Percentiles rank a stretch among this genome's conserved stretches.
These are phyloP conservation scores for Lithophane leautieri DNA, from an alignment of 2,888 invertebrate species.

Conservation along the genomic window DNA sequence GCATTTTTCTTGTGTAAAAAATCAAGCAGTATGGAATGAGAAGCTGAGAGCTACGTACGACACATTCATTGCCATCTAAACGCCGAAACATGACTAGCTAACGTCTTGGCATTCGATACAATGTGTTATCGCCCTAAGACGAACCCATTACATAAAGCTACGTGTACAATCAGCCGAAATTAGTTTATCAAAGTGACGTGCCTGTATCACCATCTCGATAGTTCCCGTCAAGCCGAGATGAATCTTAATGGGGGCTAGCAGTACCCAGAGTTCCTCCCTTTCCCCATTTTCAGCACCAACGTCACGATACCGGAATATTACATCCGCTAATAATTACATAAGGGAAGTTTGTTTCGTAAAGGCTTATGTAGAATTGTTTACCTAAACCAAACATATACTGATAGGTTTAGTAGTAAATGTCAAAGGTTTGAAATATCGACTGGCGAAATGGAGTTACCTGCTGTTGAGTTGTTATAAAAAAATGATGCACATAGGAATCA, in stretches of 20 bases:
- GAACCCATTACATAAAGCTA: constrained; percentile 44
- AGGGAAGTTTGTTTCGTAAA: constrained; percentile 31
- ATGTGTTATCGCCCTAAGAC: constrained; percentile 31
- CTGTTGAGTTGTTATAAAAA: background rate
- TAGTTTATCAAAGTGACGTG: constrained; percentile 58
- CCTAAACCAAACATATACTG: constrained; percentile 40
- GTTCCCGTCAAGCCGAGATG: constrained; percentile 36
- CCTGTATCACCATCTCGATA: constrained; percentile 42
- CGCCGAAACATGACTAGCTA: background rate
- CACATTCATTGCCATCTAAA: background rate
- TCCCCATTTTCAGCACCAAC: constrained; percentile 22
- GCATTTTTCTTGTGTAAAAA: background rate
- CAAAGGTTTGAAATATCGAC: constrained; percentile 10
- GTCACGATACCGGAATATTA: constrained; percentile 38
- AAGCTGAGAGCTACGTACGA: background rate
- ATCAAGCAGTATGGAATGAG: background rate
- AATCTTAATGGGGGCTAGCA: constrained; percentile 51
- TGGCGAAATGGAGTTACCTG: too few relatives aligned
- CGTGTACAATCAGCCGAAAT: constrained; percentile 54
- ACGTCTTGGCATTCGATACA: constrained; percentile 8
- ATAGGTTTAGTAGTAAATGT: constrained; percentile 16
- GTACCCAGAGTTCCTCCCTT: constrained; percentile 19
- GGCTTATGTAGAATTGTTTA: constrained; percentile 37
- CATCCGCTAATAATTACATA: constrained; percentile 32
- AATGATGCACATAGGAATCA: background rate